These are phyloP conservation scores for Liasis olivaceus DNA, from an alignment of 2,797 vertebrate genomes.

Conservation along the genomic window DNA sequence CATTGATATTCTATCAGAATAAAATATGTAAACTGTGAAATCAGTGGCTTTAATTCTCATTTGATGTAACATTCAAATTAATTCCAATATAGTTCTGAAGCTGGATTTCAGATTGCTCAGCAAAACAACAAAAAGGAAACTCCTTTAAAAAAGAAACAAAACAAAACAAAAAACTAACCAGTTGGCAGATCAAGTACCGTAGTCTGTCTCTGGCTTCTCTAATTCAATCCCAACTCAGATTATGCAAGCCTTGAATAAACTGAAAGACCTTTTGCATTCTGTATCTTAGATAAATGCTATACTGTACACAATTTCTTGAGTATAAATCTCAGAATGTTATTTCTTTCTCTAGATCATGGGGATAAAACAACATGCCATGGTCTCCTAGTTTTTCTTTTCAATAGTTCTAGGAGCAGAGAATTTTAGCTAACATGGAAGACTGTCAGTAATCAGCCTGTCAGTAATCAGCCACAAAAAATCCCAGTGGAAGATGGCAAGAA, in stretches of 20 bases:
- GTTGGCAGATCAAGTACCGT: not conserved
- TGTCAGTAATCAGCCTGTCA: constrained; percentile 59
- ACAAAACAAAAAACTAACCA: not conserved
- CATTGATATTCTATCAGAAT: constrained; percentile 12
- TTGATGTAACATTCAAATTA: not conserved
- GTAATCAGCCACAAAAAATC: constrained; percentile 45
- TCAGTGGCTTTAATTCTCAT: not conserved
- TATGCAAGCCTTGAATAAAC: not conserved
- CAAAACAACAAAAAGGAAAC: not conserved
- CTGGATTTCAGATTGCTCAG: not conserved
- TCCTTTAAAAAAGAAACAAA: not conserved
- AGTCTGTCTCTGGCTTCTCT: not conserved
- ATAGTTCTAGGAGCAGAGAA: constrained; percentile 38
- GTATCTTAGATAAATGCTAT: constrained; percentile 3
- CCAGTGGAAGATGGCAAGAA: constrained; percentile 56
- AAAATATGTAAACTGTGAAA: constrained; percentile 32
- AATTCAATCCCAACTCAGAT: not conserved
- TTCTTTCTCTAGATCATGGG: constrained; percentile 8
- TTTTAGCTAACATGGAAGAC: constrained; percentile 36
- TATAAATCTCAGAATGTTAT: not conserved
- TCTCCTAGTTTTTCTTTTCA: not conserved
- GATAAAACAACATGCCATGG: constrained; percentile 10
- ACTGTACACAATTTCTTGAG: not conserved
- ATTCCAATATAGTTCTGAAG: not conserved
- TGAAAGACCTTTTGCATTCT: constrained; percentile 22